Conservation (phyloP, 2,888 invertebrate species). For the Lamellibrachia satsuma region DNA sequence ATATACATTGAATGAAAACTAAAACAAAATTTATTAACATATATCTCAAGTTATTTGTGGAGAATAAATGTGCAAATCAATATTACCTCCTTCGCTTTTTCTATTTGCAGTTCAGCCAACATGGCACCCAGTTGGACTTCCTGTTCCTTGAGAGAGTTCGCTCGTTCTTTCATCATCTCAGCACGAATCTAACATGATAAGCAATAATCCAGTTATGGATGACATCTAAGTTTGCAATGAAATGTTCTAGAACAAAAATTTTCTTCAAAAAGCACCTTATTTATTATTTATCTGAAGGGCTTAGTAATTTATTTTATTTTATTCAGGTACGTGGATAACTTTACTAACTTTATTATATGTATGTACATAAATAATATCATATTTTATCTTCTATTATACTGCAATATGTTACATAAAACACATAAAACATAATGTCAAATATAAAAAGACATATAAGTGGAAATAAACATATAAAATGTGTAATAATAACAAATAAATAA, state of each 20-base stretch:
- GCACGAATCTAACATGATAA: slow-evolving; percentile 49
- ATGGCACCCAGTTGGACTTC: slow-evolving; percentile 61
- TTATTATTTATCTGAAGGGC: too few relatives aligned
- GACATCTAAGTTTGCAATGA: background rate
- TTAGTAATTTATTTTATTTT: too few relatives aligned
- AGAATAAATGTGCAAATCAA: background rate
- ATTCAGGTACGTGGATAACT: too few relatives aligned
- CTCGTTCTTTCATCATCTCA: slow-evolving; percentile 61
- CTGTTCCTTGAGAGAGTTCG: slow-evolving; percentile 57
- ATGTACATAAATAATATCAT: too few relatives aligned
- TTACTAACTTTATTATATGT: too few relatives aligned
- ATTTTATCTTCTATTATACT: too few relatives aligned
- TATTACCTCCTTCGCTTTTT: slow-evolving; percentile 62
- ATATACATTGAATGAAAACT: background rate
- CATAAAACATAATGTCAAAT: too few relatives aligned
- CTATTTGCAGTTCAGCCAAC: slow-evolving; percentile 58
- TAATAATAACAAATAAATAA: background rate
- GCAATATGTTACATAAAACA: too few relatives aligned
- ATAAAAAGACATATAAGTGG: too few relatives aligned
- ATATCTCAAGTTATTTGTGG: background rate
- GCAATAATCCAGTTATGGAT: slow-evolving; percentile 18
- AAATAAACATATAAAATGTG: background rate
- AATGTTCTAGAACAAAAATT: background rate
- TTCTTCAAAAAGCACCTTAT: too few relatives aligned
- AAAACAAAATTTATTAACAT: background rate